phyloP scores from a whole-genome alignment of 2,113 vertebrate species.

The Misgurnus anguillicaudatus region DNA sequence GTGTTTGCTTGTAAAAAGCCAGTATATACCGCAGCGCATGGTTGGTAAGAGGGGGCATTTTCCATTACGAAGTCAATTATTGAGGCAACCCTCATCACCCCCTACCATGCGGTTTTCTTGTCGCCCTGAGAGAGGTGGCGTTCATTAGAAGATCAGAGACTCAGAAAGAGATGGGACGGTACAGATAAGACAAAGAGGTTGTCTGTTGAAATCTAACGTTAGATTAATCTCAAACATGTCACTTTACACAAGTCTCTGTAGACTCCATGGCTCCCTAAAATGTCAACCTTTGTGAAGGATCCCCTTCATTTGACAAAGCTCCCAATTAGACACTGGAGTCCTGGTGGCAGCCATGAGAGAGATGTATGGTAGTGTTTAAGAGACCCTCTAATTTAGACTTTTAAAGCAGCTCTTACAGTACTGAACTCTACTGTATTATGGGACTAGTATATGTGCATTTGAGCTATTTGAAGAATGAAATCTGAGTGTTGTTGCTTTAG shows the following conservation, averaged over 20 bases:
- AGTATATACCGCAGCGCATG: slow-evolving; percentile 60
- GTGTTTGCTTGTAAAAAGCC: slow-evolving; percentile 63
- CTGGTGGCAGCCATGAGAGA: slow-evolving; percentile 56
- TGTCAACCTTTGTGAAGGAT: slow-evolving; percentile 80
- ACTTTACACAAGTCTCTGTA: slow-evolving; percentile 57
- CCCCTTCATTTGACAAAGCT: slow-evolving; percentile 76
- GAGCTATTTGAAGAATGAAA: too few relatives aligned
- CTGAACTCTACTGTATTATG: not conserved
- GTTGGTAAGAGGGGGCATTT: slow-evolving; percentile 68
- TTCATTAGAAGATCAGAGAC: slow-evolving; percentile 66
- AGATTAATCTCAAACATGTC: slow-evolving; percentile 30
- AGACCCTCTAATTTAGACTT: slow-evolving; percentile 71
- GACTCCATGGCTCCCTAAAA: slow-evolving; percentile 82
- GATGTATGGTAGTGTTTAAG: slow-evolving; percentile 38
- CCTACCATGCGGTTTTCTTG: slow-evolving; percentile 70
- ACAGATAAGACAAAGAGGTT: slow-evolving; percentile 17
- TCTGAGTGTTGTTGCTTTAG: too few relatives aligned
- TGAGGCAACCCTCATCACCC: slow-evolving; percentile 54
- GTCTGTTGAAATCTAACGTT: slow-evolving; percentile 14
- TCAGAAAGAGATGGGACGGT: slow-evolving; percentile 29
- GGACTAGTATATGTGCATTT: not conserved
- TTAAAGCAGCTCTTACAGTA: slow-evolving; percentile 16
- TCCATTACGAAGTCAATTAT: slow-evolving; percentile 79
- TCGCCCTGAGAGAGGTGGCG: slow-evolving; percentile 62
- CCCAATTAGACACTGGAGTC: slow-evolving; percentile 77